Base-by-base conservation (phyloP, 2,888 invertebrate genomes). In the Cotesia congregata region DNA sequence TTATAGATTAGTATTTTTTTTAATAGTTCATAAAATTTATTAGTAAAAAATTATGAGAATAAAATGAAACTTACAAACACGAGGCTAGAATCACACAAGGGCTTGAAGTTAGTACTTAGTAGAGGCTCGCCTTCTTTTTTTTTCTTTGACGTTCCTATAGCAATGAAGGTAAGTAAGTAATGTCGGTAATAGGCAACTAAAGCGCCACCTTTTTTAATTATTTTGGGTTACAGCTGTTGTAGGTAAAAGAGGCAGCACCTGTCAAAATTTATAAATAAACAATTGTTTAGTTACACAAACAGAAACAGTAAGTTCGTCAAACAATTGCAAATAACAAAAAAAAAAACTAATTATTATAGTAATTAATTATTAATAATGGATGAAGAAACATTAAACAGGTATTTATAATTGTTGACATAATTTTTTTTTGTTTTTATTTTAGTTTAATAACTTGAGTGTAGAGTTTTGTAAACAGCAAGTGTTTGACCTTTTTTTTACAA, bases 311-410 rank as follows among this genome's bases (percentile, higher is more conserved):
- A 30, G 3, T 30, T 2, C 30, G 30, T 7, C 12, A 50, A 50
- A 12, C 50, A 50, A 50, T 12, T 50, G 50, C 50, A 50, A 50
- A 17, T 17, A 17, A 17, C 0, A 17, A 17, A 17, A 17, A 12
- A 4, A 50, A 50, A 12, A 50, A 12, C 4, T 20, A 7, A 20
- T 64, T 64, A 59, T 60, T 60, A 6, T 60, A 1, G 41, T 50
- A 12, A 6, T n/a, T 74, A 15, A 20, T 40, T 39, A 15, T 4
- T 40, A 39, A 61, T 17, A 12, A 87, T 87, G 87, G 87, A 87
- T 75, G 87, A 86, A 15, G 86, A 87, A 82, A 86, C 85, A 5
- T 81, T 87, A 59, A 86, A 86, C 73, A 86, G 81, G 87, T 86
- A 80, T 12, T 50, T 73, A 70, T 70, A n/a, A 12, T 12, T 20